phyloP scores from a whole-genome alignment of 2,113 vertebrate genomes.

The Psittacus erithacus region DNA sequence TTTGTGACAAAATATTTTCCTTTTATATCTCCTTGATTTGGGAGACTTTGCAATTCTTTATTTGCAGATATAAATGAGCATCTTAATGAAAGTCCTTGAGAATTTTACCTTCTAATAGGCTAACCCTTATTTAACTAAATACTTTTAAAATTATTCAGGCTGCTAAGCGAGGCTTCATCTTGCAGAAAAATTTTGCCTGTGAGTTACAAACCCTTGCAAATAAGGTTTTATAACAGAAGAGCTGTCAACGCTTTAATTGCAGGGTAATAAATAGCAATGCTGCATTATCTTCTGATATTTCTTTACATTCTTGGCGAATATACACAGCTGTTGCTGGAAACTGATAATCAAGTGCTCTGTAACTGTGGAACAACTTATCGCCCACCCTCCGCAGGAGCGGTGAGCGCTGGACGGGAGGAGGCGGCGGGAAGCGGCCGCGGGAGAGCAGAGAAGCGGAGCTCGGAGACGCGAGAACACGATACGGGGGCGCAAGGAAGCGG shows the following conservation, averaged over 20 bases:
- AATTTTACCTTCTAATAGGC: conserved; percentile 54
- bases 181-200: conserved; percentile 66
- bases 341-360: conserved; percentile 60
- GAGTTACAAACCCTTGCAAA: conserved; percentile 79
- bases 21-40: not conserved
- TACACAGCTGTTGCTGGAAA: conserved; percentile 77
- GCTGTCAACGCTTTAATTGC: conserved; percentile 78
- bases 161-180: conserved; percentile 34
- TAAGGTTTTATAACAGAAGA: conserved; percentile 74
- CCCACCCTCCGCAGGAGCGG: conserved; percentile 35
- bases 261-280: conserved; percentile 79
- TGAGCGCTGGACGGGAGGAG: conserved; percentile 35
- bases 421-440: not conserved
- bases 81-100: conserved; percentile 48
- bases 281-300: conserved; percentile 76
- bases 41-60: not conserved
- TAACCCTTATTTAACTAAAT: conserved; percentile 43
- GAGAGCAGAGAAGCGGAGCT: not conserved
- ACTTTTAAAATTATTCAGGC: conserved; percentile 9
- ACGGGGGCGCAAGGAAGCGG: not conserved
- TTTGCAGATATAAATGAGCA: conserved; percentile 20
- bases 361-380: conserved; percentile 33
- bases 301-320: conserved; percentile 53
- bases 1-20: not conserved
- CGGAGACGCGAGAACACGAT: not conserved